Evolutionary conservation across 2,888 invertebrate genomes (phyloP), one percentile per base, ranked within the genome.

Genomic region (Tribolium freemani): DNA sequence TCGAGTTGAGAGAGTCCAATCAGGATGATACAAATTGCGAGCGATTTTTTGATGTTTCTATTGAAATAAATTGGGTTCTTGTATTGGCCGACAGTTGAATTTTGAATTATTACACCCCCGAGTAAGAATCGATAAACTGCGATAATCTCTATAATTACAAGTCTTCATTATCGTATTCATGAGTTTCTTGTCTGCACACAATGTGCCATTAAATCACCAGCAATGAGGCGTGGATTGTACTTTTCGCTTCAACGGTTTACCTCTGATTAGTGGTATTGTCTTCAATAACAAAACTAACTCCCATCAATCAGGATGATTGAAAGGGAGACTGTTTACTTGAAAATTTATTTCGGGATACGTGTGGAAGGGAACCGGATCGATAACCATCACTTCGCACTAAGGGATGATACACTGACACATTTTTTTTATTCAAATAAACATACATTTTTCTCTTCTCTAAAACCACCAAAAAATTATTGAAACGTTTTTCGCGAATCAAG

Each of bases 161-260:
- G 38, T 38, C 38, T 38, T 38, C 31, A 31, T 31, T 31, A 31
- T 31, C 9, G 5, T 31, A 31, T 31, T 31, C 38, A 38, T 38
- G 38, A 38, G 38, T 38, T 38, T 38, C 38, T 38, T 26, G n/a
- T 16, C 5, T 20, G 16, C 16, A 16, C 16, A 16, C 16, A 16
- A 16, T 16, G 16, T 16, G 3, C 16, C 51, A 21, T 13, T 51
- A 51, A 51, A 51, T 51, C 51, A 21, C n/a, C 20, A 20, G 8
- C 51, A 51, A 51, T 51, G 51, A 51, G 51, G 16, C 51, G 51
- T 16, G 16, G 51, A 51, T 16, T 21, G 51, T 8, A 38, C 20
- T 20, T 20, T 21, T 51, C 51, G 51, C 21, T 51, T 51, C 51
- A 20, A 20, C 3, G 16, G 16, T 51, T 51, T 20, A 51, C 4